phyloP scores from a whole-genome alignment of 2,113 vertebrate genomes.

The Mus musculus region GRCm39 chr5:119365001-119365500 shows the following conservation, averaged over 20 bases:
- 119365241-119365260: neutral
- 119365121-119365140: neutral
- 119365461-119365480: neutral
- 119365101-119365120: rapidly evolving
- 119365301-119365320: neutral
- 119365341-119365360: neutral
- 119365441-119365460: neutral
- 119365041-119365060: neutral
- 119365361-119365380: neutral
- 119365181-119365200: neutral
- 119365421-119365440: rapidly evolving
- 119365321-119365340: neutral
- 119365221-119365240: neutral
- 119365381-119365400: neutral
- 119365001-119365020: neutral
- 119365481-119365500: too few relatives aligned
- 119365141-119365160: neutral
- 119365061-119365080: neutral
- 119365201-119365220: neutral
- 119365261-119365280: neutral
- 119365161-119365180: neutral
- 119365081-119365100: neutral
- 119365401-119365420: too few relatives aligned
- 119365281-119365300: neutral
- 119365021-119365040: conserved; percentile 46